Base-by-base conservation (phyloP, 2,113 vertebrate genomes). In the Athene cunicularia region DNA sequence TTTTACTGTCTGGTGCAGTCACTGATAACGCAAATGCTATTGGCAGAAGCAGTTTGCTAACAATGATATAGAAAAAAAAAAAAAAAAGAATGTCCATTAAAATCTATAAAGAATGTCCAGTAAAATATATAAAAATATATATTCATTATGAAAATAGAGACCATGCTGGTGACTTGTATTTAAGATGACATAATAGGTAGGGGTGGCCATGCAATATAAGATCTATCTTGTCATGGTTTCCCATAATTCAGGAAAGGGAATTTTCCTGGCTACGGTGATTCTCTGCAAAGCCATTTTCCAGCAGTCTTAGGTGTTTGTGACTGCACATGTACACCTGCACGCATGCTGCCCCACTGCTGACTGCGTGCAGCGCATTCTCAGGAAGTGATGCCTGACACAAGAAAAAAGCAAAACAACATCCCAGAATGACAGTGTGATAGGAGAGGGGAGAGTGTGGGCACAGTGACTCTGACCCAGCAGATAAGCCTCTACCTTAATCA, bases 361-460 rank as follows among this genome's bases (percentile, higher is more conserved):
- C 30, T 1, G 4, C 1, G 3, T 16, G 49, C 75, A 63, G 18
- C 1, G 4, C 0, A 0, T 56, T 28, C 30, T 76, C 33, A 26
- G 52, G 30, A 39, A 58, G 32, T 7, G 32, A 64, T 35, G 59
- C 33, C 39, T 4, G 3, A 30, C 30, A 73, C 11, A 35, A 58
- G 60, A 50, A 37, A 63, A 55, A 35, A 35, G 35, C 21, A 49
- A 70, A 92, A 20, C 39, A 60, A 8, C 30, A 20, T 35, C 27
- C 50, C 41, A 53, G 83, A 73, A 56, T 10, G 58, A 49, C 45
- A 59, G 30, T 0, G 2, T 13, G 37, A n/a, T 14, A 59, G 67
- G 15, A 60, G 19, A 71, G n/a, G 60, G 37, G 30, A 55, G 7
- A 49, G 9, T 0, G 0, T 16, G 67, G 30, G 14, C 27, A 52